Percentiles rank a stretch among this genome's conserved stretches.
phyloP scores from a whole-genome alignment of 2,113 vertebrate genomes.

The Cariama cristata region DNA sequence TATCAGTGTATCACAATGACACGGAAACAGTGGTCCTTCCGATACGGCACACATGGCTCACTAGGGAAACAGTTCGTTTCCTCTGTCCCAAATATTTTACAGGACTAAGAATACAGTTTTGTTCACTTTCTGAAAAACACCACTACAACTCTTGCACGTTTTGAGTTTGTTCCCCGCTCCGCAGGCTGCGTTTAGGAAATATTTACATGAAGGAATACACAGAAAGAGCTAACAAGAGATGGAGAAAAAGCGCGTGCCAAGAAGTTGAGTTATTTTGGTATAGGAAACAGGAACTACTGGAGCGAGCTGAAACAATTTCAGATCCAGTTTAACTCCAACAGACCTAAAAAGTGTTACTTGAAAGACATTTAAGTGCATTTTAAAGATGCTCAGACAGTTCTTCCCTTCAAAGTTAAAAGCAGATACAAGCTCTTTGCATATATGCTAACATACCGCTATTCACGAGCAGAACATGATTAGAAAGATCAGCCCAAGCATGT shows the following conservation, averaged over 20 bases:
- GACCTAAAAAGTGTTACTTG: not conserved
- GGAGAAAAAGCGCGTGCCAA: not conserved
- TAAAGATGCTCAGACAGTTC: not conserved
- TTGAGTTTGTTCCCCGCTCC: not conserved
- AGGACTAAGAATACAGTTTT: not conserved
- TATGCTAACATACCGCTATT: not conserved
- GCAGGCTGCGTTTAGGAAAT: not conserved
- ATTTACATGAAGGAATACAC: constrained; percentile 45
- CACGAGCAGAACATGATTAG: not conserved
- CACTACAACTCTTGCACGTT: not conserved
- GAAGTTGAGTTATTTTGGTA: not conserved
- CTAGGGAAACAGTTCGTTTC: not conserved
- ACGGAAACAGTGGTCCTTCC: rapidly evolving
- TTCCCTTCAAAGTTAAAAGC: not conserved
- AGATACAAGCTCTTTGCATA: not conserved
- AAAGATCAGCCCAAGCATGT: not conserved
- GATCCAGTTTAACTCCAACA: not conserved
- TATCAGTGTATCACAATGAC: not conserved
- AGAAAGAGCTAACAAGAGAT: constrained; percentile 1
- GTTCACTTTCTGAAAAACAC: not conserved
- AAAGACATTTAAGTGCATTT: not conserved
- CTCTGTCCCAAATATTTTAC: not conserved
- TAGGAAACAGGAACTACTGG: constrained; percentile 26
- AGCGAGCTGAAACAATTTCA: not conserved
- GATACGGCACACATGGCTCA: rapidly evolving